phyloP scores from a whole-genome alignment of 2,113 vertebrate species.

The Chaetura pelagica region DNA sequence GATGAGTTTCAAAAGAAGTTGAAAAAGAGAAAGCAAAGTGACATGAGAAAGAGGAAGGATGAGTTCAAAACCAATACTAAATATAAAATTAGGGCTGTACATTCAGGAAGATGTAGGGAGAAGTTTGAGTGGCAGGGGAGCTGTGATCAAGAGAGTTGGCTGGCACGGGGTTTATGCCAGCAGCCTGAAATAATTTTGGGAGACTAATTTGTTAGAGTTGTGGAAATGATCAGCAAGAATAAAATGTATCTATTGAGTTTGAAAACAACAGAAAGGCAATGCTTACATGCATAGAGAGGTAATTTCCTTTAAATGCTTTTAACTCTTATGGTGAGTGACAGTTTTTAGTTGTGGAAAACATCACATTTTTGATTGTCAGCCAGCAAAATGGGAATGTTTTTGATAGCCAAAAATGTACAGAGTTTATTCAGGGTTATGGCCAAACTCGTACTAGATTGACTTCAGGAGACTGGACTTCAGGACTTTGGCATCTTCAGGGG shows the following conservation, averaged over 20 bases:
- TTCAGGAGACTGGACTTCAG: too few relatives aligned
- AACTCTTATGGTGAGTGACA: neutral
- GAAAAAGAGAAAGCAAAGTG: neutral
- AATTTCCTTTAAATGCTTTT: neutral
- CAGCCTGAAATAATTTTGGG: neutral
- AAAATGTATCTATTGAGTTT: neutral
- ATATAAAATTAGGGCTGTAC: neutral
- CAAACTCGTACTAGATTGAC: neutral
- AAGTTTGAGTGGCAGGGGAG: neutral
- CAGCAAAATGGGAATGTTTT: neutral
- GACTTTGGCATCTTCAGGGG: too few relatives aligned
- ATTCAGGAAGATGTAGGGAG: neutral
- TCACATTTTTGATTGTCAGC: neutral
- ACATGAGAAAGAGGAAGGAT: neutral
- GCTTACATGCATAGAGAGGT: neutral
- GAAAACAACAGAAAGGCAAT: slow-evolving; percentile 7
- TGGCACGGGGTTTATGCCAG: neutral
- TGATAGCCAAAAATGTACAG: neutral
- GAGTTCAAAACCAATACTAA: neutral
- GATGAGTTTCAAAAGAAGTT: neutral
- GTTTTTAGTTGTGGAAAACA: neutral
- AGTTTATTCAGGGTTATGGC: neutral
- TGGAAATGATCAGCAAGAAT: neutral
- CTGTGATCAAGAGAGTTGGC: neutral
- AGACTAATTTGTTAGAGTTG: neutral